phyloP scores from a whole-genome alignment of 2,797 vertebrate genomes.

The Pseudomugil tenellus region DNA sequence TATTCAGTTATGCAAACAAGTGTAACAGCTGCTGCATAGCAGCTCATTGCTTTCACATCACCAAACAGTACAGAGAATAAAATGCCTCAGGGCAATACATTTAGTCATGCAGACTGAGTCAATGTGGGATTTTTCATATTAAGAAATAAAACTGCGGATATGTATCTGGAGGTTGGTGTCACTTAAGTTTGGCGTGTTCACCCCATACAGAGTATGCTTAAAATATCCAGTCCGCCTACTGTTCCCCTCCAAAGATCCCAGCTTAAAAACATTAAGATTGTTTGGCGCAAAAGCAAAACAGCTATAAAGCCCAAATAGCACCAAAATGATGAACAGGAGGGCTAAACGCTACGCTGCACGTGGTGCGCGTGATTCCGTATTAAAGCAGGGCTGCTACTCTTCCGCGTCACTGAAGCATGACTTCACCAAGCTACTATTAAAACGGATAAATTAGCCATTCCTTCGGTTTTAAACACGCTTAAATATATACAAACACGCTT shows the following conservation, averaged over 20 bases:
- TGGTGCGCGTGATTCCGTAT: conserved; percentile 36
- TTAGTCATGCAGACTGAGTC: neutral
- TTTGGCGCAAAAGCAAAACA: neutral
- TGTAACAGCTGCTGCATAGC: conserved; percentile 9
- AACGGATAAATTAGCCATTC: fast-evolving
- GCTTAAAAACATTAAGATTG: neutral
- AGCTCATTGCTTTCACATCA: neutral
- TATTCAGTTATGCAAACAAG: neutral
- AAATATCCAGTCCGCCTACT: too few species aligned
- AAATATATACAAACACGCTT: too few species aligned
- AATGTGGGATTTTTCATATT: neutral
- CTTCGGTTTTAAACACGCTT: too few species aligned
- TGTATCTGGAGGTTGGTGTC: neutral
- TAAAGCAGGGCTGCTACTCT: neutral
- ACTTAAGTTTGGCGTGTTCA: neutral
- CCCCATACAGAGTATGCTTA: neutral
- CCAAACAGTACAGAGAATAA: neutral
- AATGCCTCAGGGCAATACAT: neutral
- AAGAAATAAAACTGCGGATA: neutral
- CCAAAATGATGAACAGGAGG: neutral
- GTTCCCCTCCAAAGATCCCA: too few species aligned
- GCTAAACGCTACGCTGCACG: conserved; percentile 35
- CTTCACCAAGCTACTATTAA: neutral
- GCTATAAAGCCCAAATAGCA: neutral
- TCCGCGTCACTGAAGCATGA: conserved; percentile 27